These are phyloP conservation scores for Polyommatus iphigenia DNA, from an alignment of 2,888 invertebrate genomes.

Conservation along the genomic window DNA sequence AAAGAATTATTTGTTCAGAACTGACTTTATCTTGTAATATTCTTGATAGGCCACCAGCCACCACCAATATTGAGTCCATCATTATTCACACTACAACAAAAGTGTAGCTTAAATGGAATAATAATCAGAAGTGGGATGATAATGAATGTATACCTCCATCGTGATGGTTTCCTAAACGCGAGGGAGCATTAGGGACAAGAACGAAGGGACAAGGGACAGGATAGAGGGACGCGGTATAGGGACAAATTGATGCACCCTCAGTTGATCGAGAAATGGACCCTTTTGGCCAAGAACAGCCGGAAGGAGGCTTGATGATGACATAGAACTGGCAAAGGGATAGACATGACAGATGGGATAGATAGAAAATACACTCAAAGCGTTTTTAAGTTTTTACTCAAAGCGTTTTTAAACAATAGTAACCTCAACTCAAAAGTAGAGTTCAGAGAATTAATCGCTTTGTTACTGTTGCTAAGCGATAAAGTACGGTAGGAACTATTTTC, in stretches of 20 bases:
- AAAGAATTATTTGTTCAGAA: too few species aligned
- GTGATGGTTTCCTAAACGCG: constrained; percentile 21
- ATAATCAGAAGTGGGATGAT: constrained; percentile 6
- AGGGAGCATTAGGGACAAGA: neutral
- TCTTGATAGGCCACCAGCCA: too few species aligned
- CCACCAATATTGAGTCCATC: too few species aligned
- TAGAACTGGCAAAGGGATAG: constrained; percentile 42
- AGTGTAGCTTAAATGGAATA: neutral
- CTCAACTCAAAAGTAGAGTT: too few species aligned
- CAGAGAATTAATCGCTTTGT: too few species aligned
- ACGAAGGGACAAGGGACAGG: constrained; percentile 6
- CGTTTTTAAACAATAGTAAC: too few species aligned
- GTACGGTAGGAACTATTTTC: too few species aligned
- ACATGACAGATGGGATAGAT: constrained; percentile 30
- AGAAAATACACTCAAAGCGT: too few species aligned
- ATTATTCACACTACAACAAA: neutral
- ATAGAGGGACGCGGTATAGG: constrained; percentile 35
- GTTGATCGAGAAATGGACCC: constrained; percentile 65
- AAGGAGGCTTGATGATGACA: constrained; percentile 46
- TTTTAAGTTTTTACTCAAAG: too few species aligned
- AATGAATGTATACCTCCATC: constrained; percentile 15
- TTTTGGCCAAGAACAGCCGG: constrained; percentile 63
- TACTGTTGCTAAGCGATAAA: too few species aligned
- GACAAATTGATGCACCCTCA: constrained; percentile 56
- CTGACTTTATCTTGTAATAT: too few species aligned